Conservation (phyloP, 2,797 vertebrate genomes). For the Chelonia mydas region DNA sequence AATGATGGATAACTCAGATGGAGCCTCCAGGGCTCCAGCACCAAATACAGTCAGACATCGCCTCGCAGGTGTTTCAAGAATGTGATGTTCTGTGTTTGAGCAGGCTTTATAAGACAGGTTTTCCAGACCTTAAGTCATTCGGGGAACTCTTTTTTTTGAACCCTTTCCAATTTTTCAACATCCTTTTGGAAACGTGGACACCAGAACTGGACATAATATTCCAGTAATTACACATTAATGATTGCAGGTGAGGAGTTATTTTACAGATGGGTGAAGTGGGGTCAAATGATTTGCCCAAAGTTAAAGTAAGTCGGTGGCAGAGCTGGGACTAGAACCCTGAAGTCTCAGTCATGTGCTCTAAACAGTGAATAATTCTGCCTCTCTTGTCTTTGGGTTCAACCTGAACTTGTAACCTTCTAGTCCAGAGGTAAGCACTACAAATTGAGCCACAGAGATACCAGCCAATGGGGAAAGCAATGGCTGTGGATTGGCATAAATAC, state of each 20-base stretch:
- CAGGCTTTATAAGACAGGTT: not conserved
- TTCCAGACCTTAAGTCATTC: not conserved
- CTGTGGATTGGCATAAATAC: constrained; percentile 1
- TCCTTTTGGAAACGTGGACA: not conserved
- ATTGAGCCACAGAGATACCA: constrained; percentile 12
- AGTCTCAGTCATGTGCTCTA: not conserved
- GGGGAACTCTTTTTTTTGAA: not conserved
- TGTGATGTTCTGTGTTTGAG: not conserved
- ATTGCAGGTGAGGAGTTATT: not conserved
- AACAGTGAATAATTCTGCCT: not conserved
- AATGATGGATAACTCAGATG: not conserved
- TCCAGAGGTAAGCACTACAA: constrained; percentile 31
- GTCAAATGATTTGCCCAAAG: not conserved
- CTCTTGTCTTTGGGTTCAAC: not conserved
- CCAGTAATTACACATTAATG: not conserved
- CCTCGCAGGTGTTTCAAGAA: not conserved
- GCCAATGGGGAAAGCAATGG: not conserved
- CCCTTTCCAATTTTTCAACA: not conserved
- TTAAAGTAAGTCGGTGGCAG: not conserved
- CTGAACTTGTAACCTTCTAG: not conserved
- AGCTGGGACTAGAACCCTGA: not conserved
- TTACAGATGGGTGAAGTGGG: not conserved
- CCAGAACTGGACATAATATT: constrained; percentile 22
- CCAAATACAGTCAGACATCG: not conserved
- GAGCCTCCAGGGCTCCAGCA: not conserved